Base-by-base conservation (phyloP, 2,888 invertebrate species). In the Emmelina monodactyla region DNA sequence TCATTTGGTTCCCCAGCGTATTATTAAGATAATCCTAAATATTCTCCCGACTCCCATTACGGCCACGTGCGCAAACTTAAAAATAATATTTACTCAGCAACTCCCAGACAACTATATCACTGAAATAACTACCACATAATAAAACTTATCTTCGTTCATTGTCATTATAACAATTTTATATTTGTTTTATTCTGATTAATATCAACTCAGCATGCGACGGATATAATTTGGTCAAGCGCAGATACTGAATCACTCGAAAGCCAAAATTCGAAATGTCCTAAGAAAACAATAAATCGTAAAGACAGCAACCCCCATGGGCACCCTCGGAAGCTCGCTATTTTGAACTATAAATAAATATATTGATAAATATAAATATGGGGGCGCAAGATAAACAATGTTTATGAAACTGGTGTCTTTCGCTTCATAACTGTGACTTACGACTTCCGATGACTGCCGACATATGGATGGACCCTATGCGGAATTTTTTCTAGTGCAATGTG, bases 351-450 rank as follows among this genome's bases (percentile, higher is more conserved):
- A 76, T 76, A 78, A 78, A 78, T 76, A 75, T 72, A 78, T 78
- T 79, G 78, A 79, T 79, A 78, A 79, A 79, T 78, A 79, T 76
- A 79, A 79, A 79, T 78, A 79, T 76, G 68, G 78, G 78, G 78
- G 73, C 75, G 75, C 76, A 72, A 76, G 76, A 78, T 78, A 78
- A 79, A 79, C 79, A 78, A 75, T 78, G 79, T 79, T 79, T 79
- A 78, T 79, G 76, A 75, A 79, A 76, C 75, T 75, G 63, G 78
- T 78, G 79, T 78, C 78, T 73, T 65, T 69, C 69, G 76, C 73
- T 62, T 79, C 79, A 79, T 79, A 79, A 78, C 76, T 68, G 70
- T 78, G 76, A 79, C 70, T 78, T 73, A 79, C 73, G 70, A 78
- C 79, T 79, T 79, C 79, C 79, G 79, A 70, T 70, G 69, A 62